Base-by-base conservation (phyloP, 2,797 vertebrate species). In the Propithecus perrieri region DNA sequence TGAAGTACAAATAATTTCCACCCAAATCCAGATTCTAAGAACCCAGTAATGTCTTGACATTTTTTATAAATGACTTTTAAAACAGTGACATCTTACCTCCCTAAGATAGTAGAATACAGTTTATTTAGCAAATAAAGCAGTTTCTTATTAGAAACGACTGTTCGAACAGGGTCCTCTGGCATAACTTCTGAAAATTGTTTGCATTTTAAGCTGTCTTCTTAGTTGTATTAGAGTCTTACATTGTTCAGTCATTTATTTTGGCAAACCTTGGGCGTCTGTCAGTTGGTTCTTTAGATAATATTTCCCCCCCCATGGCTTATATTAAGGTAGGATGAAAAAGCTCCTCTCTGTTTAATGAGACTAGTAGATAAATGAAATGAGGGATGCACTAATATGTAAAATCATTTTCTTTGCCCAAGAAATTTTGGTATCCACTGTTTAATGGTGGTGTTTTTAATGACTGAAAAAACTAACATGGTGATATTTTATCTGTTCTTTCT, bases 201-300 rank as follows among this genome's bases (percentile, higher is more conserved):
- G 92, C 0, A 0, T 97, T 98, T 88, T 75, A 81, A 48, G 46
- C 94, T 96, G 63, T 92, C 71, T 95, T 88, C 92, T 76, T 96
- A 92, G 87, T 96, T 85, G 89, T 97, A 95, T 93, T 97, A 94
- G 97, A 97, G 86, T 95, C 95, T 98, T 94, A 97, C 1, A 41
- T 96, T 97, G 88, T 98, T 97, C 95, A 90, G 72, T 67, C 69
- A 97, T 94, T 98, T 98, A 93, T 97, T 97, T 98, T 74, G 71
- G 63, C 90, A 92, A 80, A 95, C 80, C 81, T 97, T 92, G 80
- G 35, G 85, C 17, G 50, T 95, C 95, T 98, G 79, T 91, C 67
- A 93, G 46, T 93, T 81, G 85, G 94, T 97, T 96, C 97, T 93
- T 84, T 50, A 81, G 79, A 18, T 97, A 86, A 61, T 97, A 59